These are phyloP conservation scores for Drosophila picticornis DNA, from an alignment of 2,888 invertebrate species.

Conservation along the genomic window DNA sequence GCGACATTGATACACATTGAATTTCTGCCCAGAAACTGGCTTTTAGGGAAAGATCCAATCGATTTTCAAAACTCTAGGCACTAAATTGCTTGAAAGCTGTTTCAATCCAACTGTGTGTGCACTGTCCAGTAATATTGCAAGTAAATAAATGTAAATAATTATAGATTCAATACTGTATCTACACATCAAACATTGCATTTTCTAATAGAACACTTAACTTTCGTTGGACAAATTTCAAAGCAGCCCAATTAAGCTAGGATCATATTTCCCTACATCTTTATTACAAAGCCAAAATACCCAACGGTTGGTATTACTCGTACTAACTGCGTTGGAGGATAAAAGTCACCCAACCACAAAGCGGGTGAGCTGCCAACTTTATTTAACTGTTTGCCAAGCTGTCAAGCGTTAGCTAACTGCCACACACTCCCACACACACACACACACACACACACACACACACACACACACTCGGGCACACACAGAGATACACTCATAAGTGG, in stretches of 20 bases:
- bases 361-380: constrained; percentile 75
- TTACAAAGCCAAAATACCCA: constrained; percentile 30
- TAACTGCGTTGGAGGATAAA: constrained; percentile 40
- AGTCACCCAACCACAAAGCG: constrained; percentile 53
- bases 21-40: neutral
- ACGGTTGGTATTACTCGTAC: constrained; percentile 30
- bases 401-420: constrained; percentile 71
- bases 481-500: constrained; percentile 22
- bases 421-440: constrained; percentile 16
- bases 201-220: neutral
- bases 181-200: neutral
- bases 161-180: neutral
- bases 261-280: neutral
- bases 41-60: neutral
- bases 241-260: neutral
- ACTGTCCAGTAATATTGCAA: too few species aligned
- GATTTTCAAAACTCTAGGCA: too few species aligned
- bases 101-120: constrained; percentile 8
- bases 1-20: too few species aligned
- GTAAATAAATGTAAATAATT: neutral
- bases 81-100: too few species aligned
- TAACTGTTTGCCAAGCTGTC: constrained; percentile 80
- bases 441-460: constrained; percentile 13
- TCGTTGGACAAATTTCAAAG: neutral
- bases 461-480: constrained; percentile 15